Conservation (phyloP, 2,888 invertebrate genomes). For the Acanthopleura granulata region DNA sequence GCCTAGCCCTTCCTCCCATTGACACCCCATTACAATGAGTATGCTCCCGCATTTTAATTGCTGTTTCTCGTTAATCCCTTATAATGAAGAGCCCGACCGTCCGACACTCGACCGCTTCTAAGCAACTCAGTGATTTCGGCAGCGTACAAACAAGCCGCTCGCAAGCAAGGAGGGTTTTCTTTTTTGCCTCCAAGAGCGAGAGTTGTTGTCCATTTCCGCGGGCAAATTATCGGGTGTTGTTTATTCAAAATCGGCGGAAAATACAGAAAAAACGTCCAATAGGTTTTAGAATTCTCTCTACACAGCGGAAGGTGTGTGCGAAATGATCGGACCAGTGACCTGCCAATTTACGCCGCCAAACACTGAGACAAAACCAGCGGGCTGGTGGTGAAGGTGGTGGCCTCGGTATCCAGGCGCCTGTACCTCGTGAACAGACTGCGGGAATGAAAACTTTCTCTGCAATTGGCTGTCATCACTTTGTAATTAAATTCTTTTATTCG, state of each 20-base stretch:
- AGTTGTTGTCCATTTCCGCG: slow-evolving; percentile 11
- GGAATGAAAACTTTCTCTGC: neutral
- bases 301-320: slow-evolving; percentile 10
- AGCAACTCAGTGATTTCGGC: neutral
- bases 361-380: neutral
- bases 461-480: slow-evolving; percentile 10
- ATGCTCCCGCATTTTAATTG: slow-evolving; percentile 17
- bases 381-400: neutral
- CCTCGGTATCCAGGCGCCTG: no score
- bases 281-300: neutral
- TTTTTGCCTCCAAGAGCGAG: slow-evolving; percentile 1
- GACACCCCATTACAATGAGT: slow-evolving; percentile 9
- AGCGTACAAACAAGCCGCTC: neutral
- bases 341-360: slow-evolving; percentile 6
- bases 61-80: slow-evolving; percentile 12
- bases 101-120: neutral
- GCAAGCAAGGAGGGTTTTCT: neutral
- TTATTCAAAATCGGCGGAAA: slow-evolving; percentile 13
- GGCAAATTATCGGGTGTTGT: slow-evolving; percentile 14
- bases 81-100: slow-evolving; percentile 10
- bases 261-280: neutral
- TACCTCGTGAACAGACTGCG: no score
- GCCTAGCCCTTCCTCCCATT: slow-evolving; percentile 9
- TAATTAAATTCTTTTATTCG: slow-evolving; percentile 1
- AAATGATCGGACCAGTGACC: neutral